Evolutionary conservation across 2,113 vertebrate genomes (phyloP).

Genomic region (Callionymus lyra): DNA sequence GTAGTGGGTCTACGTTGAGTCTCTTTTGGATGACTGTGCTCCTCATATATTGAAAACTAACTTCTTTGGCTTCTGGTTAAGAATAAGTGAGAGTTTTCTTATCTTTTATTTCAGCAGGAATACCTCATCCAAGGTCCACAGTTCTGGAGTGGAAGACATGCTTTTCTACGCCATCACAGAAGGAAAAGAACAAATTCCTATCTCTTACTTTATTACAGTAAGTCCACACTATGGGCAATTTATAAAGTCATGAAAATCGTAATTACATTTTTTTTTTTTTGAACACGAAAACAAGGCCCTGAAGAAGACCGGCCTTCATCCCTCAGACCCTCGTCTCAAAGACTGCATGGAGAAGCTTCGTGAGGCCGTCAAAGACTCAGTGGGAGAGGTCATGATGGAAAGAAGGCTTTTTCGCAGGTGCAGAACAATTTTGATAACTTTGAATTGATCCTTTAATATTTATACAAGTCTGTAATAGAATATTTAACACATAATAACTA

Average conservation of each 20-base stretch:
- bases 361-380: constrained; percentile 58
- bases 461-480: no score
- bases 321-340: constrained; percentile 76
- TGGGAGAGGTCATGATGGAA: constrained; percentile 71
- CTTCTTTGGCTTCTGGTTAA: no score
- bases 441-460: no score
- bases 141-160: constrained; percentile 71
- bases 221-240: background rate
- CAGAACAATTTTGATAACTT: no score
- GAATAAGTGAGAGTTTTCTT: no score
- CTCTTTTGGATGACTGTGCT: no score
- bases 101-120: constrained; percentile 39
- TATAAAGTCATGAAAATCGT: constrained; percentile 2
- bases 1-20: no score
- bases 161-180: constrained; percentile 84
- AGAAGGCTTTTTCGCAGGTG: constrained; percentile 76
- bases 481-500: no score
- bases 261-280: constrained; percentile 1
- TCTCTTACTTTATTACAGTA: constrained; percentile 75
- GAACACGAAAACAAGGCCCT: constrained; percentile 56
- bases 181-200: constrained; percentile 73
- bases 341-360: constrained; percentile 73
- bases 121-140: constrained; percentile 41
- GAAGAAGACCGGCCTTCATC: constrained; percentile 74
- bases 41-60: no score